phyloP scores from a whole-genome alignment of 2,113 vertebrate species.

The Dendrocopos noguchii region DNA sequence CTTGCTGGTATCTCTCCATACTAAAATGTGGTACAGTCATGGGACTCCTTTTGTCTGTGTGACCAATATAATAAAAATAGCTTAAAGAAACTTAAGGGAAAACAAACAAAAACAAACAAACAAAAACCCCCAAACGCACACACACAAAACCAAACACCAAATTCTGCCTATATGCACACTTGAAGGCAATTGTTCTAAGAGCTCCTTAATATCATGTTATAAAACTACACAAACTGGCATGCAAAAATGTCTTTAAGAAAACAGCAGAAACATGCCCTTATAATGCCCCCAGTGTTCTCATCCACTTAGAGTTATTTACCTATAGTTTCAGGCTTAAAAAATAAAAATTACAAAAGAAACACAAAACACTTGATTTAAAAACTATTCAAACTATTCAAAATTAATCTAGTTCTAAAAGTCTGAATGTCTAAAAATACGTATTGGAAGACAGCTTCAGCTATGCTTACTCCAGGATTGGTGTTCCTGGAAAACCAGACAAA shows the following conservation, averaged over 20 bases:
- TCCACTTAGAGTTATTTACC: background rate
- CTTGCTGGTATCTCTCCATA: background rate
- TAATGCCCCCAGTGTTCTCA: background rate
- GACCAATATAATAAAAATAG: background rate
- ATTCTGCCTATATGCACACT: background rate
- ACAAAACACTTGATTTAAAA: background rate
- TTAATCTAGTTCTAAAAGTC: constrained; percentile 13
- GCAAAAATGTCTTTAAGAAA: background rate
- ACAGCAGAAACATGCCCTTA: background rate
- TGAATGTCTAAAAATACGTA: background rate
- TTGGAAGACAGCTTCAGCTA: background rate
- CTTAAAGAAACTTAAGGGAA: background rate
- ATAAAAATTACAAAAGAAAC: background rate
- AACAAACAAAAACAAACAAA: background rate
- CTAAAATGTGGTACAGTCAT: background rate
- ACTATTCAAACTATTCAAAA: background rate
- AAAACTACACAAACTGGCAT: background rate
- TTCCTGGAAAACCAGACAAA: background rate
- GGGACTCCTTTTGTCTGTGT: background rate
- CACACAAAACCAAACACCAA: background rate
- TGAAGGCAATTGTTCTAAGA: constrained; percentile 4
- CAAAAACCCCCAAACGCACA: too few species aligned
- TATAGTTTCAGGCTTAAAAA: background rate
- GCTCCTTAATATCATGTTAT: background rate
- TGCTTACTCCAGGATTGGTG: background rate